phyloP scores from a whole-genome alignment of 2,888 invertebrate species.

The Netelia melanura region DNA sequence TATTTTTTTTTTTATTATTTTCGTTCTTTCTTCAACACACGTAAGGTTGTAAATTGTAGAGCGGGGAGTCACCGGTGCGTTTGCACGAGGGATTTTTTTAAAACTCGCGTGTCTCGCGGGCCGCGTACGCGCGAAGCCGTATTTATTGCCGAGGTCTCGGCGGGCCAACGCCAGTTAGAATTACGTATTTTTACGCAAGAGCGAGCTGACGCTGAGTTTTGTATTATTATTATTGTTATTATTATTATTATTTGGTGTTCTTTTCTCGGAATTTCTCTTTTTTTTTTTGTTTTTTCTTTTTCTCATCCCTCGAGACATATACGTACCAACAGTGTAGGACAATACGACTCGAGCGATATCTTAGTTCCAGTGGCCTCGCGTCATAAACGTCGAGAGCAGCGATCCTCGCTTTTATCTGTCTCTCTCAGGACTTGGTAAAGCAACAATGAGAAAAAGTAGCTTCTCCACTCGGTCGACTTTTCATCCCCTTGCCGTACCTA shows the following conservation, averaged over 20 bases:
- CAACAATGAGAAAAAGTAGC: not conserved
- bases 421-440: conserved; percentile 48
- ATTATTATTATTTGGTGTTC: not conserved
- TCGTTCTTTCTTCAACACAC: conserved; percentile 75
- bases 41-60: conserved; percentile 81
- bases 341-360: conserved; percentile 72
- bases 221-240: not conserved
- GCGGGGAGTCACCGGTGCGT: conserved; percentile 74
- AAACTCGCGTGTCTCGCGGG: conserved; percentile 75
- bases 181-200: conserved; percentile 45
- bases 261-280: not conserved
- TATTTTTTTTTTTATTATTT: conserved; percentile 18
- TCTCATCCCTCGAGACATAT: not conserved
- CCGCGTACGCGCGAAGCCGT: conserved; percentile 65
- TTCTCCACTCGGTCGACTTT: conserved; percentile 6
- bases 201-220: conserved; percentile 13
- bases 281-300: not conserved
- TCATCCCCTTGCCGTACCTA: conserved; percentile 80
- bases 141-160: conserved; percentile 62
- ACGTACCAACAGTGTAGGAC: not conserved
- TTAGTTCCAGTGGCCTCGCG: conserved; percentile 79
- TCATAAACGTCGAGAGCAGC: conserved; percentile 82
- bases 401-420: conserved; percentile 74
- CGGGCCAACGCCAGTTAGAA: conserved; percentile 55
- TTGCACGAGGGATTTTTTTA: conserved; percentile 82